Evolutionary conservation across 2,888 invertebrate genomes (phyloP).

Genomic region (Tiphia femorata): DNA sequence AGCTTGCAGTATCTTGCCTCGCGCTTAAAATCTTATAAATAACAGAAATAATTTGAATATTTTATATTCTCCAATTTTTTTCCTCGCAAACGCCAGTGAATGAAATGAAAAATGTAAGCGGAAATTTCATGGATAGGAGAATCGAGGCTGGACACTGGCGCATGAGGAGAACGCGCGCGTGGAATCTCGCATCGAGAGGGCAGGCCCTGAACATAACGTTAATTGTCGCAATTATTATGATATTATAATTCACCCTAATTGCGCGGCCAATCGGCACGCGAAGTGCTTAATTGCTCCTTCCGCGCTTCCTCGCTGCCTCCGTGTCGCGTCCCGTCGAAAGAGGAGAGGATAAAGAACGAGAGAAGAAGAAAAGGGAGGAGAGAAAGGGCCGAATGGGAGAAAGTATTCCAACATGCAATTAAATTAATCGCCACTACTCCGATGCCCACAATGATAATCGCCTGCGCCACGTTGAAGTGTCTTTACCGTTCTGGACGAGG

Average conservation of each 20-base stretch:
- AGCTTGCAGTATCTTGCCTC: too few species aligned
- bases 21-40: too few species aligned
- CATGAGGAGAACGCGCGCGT: too few species aligned
- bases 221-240: constrained; percentile 59
- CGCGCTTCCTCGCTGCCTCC: constrained; percentile 7
- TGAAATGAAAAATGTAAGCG: too few species aligned
- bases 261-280: constrained; percentile 54
- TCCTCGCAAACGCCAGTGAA: too few species aligned
- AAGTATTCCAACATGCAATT: constrained; percentile 37
- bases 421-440: constrained; percentile 45
- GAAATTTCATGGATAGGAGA: too few species aligned
- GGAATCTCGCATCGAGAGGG: constrained; percentile 31
- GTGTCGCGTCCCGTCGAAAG: constrained; percentile 3
- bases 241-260: constrained; percentile 60
- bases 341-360: too few species aligned
- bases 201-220: constrained; percentile 48
- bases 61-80: too few species aligned
- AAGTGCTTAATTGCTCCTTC: constrained; percentile 58
- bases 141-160: too few species aligned
- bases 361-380: constrained; percentile 11
- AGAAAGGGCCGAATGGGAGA: constrained; percentile 2
- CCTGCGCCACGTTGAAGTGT: constrained; percentile 36
- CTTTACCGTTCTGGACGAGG: constrained; percentile 27
- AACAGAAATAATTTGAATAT: too few species aligned
- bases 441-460: constrained; percentile 42